A percentile compares a stretch with the other conserved stretches of the same genome.
Evolutionary conservation across 2,888 invertebrate genomes (phyloP).

Genomic region (Periphyllus acericola): DNA sequence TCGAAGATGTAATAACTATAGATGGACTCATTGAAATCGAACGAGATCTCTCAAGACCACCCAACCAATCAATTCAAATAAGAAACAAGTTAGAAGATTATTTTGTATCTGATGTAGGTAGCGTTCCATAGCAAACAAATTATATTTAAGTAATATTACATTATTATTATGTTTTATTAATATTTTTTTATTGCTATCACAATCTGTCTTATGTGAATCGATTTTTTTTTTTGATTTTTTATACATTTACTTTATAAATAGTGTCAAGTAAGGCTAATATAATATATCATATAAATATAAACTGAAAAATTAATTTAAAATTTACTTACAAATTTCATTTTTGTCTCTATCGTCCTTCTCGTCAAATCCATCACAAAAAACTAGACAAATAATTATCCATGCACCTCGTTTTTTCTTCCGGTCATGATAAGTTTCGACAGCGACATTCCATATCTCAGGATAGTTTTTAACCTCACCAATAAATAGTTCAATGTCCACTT

Average conservation of each 20-base stretch:
- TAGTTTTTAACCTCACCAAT: constrained; percentile 36
- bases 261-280: background rate
- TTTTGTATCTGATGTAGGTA: constrained; percentile 36
- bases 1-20: constrained; percentile 32
- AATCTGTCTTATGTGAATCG: background rate
- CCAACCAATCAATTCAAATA: constrained; percentile 44
- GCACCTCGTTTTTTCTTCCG: constrained; percentile 32
- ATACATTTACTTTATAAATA: background rate
- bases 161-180: constrained; percentile 15
- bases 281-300: constrained; percentile 34
- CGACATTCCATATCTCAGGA: constrained; percentile 37
- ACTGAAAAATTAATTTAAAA: constrained; percentile 20
- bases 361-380: constrained; percentile 28
- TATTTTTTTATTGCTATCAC: background rate
- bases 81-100: too few species aligned
- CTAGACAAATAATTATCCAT: constrained; percentile 24
- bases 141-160: constrained; percentile 46
- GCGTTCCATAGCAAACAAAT: constrained; percentile 40
- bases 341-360: constrained; percentile 36
- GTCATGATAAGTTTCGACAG: constrained; percentile 12
- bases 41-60: constrained; percentile 11
- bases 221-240: background rate
- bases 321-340: constrained; percentile 38
- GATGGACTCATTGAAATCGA: constrained; percentile 25
- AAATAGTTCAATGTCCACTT: constrained; percentile 2